Evolutionary conservation across 2,888 invertebrate species (phyloP), one percentile per base, ranked within the genome.

Genomic region (Rhagium mordax): DNA sequence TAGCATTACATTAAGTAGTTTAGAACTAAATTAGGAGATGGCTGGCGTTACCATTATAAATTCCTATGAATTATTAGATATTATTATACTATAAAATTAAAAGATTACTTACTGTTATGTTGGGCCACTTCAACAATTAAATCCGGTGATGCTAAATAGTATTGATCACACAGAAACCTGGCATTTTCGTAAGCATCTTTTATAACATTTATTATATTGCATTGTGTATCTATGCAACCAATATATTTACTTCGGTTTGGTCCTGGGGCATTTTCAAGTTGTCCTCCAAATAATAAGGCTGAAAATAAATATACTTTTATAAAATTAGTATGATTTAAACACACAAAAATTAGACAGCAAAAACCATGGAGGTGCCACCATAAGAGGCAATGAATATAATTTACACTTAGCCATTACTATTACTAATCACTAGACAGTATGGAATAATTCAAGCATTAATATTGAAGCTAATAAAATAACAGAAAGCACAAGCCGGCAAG

Each of bases 131-230:
- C 90, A 66, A 99, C 91, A 76, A 94, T 90, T 62, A 99, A 88
- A 77, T 96, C 95, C 0, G 99, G 99, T 76, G 98, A 95, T 0
- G 94, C 94, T 84, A 98, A 89, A 88, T 99, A 99, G 89, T 99
- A 99, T 88, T 98, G 94, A 87, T 99, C 99, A 90, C 99, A 99
- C 49, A 99, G 92, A 88, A 99, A 98, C 79, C 96, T 90, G 0
- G 99, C 98, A 89, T 98, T 99, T 87, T 98, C 98, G 88, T 96
- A 99, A 0, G 99, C 99, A 89, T 99, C 99, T 81, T 92, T 90
- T 20, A 99, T 95, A 3, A 99, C 97, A 51, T 93, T 92, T 29
- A 94, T 93, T 15, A 99, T 93, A 89, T 98, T 95, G 86, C 99
- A 99, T 77, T 94, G 93, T 0, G 98, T 98, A 90, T 99, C 99